Evolutionary conservation across 1,140 invertebrate species (phyloP).

Genomic region (Pissodes strobi): DNA sequence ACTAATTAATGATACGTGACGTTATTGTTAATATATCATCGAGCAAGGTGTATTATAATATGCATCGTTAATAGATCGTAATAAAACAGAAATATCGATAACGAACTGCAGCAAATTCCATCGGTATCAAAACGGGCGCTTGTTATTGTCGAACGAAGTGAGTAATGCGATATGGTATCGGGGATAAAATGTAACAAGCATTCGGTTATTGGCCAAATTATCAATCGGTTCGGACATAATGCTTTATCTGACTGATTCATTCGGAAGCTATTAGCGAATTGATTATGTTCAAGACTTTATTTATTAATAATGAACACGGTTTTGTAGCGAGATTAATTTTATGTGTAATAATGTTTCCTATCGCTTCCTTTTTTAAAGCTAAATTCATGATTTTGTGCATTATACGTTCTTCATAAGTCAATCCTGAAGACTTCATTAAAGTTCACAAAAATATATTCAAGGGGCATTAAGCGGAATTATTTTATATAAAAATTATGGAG

Average conservation of each 20-base stretch:
- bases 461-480: no score
- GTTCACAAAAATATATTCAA: no score
- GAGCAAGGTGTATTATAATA: background rate
- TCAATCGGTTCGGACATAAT: background rate
- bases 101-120: background rate
- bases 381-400: no score
- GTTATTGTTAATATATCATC: background rate
- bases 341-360: no score
- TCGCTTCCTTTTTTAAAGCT: no score
- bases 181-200: slow-evolving; percentile 8
- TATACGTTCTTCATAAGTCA: no score
- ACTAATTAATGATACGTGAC: slow-evolving; percentile 1
- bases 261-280: background rate
- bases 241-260: slow-evolving; percentile 13
- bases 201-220: slow-evolving; percentile 8
- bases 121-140: slow-evolving; percentile 1
- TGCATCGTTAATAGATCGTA: background rate
- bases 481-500: no score
- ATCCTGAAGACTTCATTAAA: no score
- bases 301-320: background rate
- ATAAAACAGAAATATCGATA: background rate
- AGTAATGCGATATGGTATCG: slow-evolving; percentile 17
- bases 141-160: slow-evolving; percentile 12
- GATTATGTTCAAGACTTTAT: background rate
- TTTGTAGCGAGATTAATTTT: background rate